phyloP scores from a whole-genome alignment of 2,888 invertebrate genomes.

The Stramonita haemastoma region DNA sequence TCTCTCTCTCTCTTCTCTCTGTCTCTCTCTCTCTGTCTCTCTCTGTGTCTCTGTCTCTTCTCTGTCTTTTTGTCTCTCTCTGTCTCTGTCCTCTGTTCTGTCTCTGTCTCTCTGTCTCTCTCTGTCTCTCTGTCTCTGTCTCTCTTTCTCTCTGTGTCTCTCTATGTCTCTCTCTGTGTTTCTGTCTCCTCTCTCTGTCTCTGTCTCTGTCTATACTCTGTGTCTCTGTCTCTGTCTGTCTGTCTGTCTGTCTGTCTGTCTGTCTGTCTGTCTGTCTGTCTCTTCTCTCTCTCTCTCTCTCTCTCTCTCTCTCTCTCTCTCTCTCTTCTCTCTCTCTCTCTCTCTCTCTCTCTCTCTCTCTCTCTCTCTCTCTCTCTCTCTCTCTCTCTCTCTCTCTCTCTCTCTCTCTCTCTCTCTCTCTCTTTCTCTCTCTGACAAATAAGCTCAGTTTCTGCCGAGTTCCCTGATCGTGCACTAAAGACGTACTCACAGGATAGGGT shows the following conservation, averaged over 20 bases:
- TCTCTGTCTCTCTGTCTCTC: slow-evolving; percentile 17
- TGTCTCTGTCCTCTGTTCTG: neutral
- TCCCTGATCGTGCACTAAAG: no score
- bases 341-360: slow-evolving; percentile 1
- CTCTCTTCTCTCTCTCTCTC: neutral
- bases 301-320: neutral
- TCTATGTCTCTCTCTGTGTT: no score
- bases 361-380: slow-evolving; percentile 10
- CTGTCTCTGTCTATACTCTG: no score
- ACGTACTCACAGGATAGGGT: no score
- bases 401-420: neutral
- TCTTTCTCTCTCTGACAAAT: no score
- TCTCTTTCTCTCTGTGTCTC: no score
- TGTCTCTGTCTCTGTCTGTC: no score
- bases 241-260: no score
- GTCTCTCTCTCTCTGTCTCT: neutral
- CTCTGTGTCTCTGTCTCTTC: neutral
- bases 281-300: no score
- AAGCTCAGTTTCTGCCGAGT: no score
- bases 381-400: slow-evolving; percentile 17
- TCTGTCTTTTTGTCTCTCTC: neutral
- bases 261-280: no score
- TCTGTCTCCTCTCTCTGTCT: no score
- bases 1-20: neutral
- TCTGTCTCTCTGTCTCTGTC: neutral